Conservation (phyloP, 2,113 vertebrate genomes). For the Podarcis cretensis region DNA sequence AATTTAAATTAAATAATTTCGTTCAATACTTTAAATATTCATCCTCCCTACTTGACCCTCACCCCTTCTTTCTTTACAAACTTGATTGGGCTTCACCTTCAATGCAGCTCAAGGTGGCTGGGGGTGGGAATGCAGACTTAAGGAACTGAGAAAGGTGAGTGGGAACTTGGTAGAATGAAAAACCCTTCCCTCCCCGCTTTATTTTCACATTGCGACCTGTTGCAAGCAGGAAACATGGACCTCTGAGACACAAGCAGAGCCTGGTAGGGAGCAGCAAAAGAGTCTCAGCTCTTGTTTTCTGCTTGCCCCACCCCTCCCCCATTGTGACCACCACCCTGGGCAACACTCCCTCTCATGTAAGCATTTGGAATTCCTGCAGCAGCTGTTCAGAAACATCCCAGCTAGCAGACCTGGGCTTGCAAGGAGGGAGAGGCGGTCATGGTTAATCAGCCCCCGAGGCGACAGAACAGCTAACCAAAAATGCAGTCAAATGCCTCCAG, state of each 20-base stretch:
- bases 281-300: not conserved
- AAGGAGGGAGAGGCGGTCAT: not conserved
- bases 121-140: not conserved
- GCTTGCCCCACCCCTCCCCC: not conserved
- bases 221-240: not conserved
- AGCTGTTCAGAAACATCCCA: not conserved
- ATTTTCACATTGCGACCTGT: not conserved
- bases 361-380: not conserved
- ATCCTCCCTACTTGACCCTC: too few relatives aligned
- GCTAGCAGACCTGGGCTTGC: not conserved
- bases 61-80: too few relatives aligned
- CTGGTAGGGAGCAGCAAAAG: not conserved
- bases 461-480: too few relatives aligned
- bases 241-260: not conserved
- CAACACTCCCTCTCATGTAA: not conserved
- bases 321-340: not conserved
- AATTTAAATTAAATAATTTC: not conserved
- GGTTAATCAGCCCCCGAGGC: not conserved
- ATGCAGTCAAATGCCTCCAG: too few relatives aligned
- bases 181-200: not conserved
- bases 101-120: not conserved
- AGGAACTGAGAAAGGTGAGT: not conserved
- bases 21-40: not conserved
- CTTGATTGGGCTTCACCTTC: not conserved
- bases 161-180: not conserved